Evolutionary conservation across 2,888 invertebrate genomes (phyloP).

Genomic region (Chloromyia formosa): DNA sequence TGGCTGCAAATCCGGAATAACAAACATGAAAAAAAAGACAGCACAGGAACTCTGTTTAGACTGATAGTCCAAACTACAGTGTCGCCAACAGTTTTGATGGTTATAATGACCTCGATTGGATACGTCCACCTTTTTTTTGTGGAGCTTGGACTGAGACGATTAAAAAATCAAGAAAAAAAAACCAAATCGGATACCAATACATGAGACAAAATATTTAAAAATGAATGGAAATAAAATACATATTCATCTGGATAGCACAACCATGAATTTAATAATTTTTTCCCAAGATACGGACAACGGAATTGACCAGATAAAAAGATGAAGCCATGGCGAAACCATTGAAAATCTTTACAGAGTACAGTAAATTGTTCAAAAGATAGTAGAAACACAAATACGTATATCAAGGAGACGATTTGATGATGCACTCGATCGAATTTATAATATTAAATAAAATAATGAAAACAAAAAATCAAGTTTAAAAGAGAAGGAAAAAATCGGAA

Average conservation of each 20-base stretch:
- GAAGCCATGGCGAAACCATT: constrained; percentile 10
- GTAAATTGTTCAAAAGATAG: too few species aligned
- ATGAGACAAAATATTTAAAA: background rate
- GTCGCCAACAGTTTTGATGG: constrained; percentile 28
- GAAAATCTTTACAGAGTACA: constrained; percentile 32
- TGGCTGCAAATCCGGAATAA: background rate
- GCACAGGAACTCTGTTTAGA: background rate
- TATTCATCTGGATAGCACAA: too few species aligned
- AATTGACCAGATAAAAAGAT: constrained; percentile 3
- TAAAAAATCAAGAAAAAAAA: too few species aligned
- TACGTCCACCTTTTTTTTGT: background rate
- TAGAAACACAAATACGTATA: too few species aligned
- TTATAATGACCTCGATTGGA: constrained; percentile 25
- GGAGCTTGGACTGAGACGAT: background rate
- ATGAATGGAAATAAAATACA: constrained; percentile 13
- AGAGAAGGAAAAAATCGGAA: too few species aligned
- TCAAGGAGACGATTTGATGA: too few species aligned
- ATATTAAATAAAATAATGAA: too few species aligned
- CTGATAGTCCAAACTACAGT: background rate
- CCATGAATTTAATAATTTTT: constrained; percentile 8
- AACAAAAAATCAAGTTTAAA: too few species aligned
- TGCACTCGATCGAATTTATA: too few species aligned
- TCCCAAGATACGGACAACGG: constrained; percentile 33
- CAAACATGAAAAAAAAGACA: constrained; percentile 11
- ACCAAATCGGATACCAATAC: constrained; percentile 1